A percentile compares a stretch with the other conserved stretches of the same genome.
Conservation (phyloP, 1,140 invertebrate species). For the Mamestra configurata region DNA sequence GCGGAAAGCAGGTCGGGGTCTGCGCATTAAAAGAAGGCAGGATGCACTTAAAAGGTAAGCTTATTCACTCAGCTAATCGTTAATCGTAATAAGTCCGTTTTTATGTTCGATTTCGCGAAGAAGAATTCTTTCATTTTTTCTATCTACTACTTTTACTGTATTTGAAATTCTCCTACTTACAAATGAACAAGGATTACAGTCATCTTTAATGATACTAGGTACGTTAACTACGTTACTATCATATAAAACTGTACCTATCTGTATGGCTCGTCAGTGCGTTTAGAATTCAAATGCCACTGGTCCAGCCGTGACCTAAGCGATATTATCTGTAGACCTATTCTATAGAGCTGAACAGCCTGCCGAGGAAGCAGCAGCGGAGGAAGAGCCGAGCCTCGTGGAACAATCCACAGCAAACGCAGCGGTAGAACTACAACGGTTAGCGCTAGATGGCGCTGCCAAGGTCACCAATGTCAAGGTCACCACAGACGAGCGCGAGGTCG, state of each 20-base stretch:
- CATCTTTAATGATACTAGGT: too few species aligned
- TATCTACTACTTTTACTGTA: too few species aligned
- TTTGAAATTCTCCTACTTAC: too few species aligned
- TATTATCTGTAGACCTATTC: neutral
- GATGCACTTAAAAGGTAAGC: conserved; percentile 88
- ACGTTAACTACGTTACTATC: too few species aligned
- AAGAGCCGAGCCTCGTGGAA: conserved; percentile 85
- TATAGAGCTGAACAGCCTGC: conserved; percentile 75
- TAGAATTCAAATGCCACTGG: too few species aligned
- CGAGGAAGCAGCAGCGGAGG: conserved; percentile 80
- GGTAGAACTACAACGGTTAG: conserved; percentile 89
- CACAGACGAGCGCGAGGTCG: conserved; percentile 91
- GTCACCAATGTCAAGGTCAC: conserved; percentile 92
- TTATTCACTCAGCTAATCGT: neutral
- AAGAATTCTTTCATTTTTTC: too few species aligned
- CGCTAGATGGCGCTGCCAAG: conserved; percentile 91
- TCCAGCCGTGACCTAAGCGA: too few species aligned
- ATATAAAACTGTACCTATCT: too few species aligned
- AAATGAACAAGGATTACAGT: too few species aligned
- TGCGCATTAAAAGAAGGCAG: conserved; percentile 89
- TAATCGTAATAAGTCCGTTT: too few species aligned
- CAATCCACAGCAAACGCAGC: conserved; percentile 89
- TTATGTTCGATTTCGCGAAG: too few species aligned
- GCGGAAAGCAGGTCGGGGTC: conserved; percentile 89
- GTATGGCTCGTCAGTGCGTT: too few species aligned